Evolutionary conservation across 2,888 invertebrate species (phyloP), one percentile per base, ranked within the genome.

Genomic region (Thymelicus sylvestris): DNA sequence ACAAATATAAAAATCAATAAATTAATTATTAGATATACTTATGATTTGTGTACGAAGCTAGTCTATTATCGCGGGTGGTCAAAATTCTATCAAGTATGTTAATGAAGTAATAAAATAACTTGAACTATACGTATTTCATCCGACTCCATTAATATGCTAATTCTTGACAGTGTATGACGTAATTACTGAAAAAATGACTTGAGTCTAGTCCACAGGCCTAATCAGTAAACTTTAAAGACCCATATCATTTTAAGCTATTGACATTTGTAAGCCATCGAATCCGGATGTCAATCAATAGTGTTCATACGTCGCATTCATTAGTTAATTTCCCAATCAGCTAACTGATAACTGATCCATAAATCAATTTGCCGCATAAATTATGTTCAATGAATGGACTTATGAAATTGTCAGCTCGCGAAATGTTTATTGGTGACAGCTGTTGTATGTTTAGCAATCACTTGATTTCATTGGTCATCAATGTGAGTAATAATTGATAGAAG

Each of bases 321-420:
- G 70, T 71, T 71, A 71, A 71, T 71, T 71, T 47, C 66, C 66
- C 70, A 66, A 66, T 71, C 61, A 66, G 60, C 66, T 70, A 50
- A 70, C 41, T 61, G 65, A 70, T 66, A 47, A 47, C 31, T 61
- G 66, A 66, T 66, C 61, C 70, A 66, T 66, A 71, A 66, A 71
- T 71, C 70, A 71, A 71, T 66, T 70, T 65, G 61, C 52, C 44
- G 41, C 66, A 66, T 64, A 60, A 64, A 67, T 50, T 64, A 31
- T 47, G 55, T 24, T 19, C 55, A 24, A 10, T 65, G 69, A 24
- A 60, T 50, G 39, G 65, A 47, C 71, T 66, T 64, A 67, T 72
- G 68, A 66, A 72, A 65, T 66, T 65, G 65, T 66, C 68, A 69
- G 68, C 48, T 68, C 19, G 48, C 15, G 63, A 50, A 64, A 64